Conservation (phyloP, 37 sponge, comb jelly and placozoan species). For the Chondrilla cf. caribensis region DNA sequence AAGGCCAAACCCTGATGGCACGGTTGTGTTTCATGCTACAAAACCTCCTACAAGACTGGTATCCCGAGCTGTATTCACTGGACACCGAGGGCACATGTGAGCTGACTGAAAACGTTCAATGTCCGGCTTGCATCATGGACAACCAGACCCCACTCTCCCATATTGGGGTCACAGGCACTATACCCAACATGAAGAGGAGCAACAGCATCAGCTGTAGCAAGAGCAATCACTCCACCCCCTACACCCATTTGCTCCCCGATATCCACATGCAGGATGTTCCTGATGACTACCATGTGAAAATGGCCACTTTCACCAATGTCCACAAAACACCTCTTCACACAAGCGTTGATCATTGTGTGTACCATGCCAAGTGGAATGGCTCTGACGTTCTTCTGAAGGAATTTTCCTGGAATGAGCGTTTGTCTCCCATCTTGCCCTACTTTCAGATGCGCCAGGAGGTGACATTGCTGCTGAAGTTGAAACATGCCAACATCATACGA, state of each 20-base stretch:
- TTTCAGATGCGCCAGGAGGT: conserved; percentile 56
- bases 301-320: not conserved
- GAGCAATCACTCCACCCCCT: not conserved
- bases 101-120: conserved; percentile 5
- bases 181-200: not conserved
- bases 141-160: not conserved
- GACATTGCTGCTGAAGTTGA: conserved; percentile 41
- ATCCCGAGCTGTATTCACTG: conserved; percentile 53
- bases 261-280: conserved; percentile 10
- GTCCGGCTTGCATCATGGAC: conserved; percentile 3
- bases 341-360: not conserved
- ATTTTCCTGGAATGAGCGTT: not conserved
- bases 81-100: conserved; percentile 1
- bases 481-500: conserved; percentile 63
- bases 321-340: not conserved
- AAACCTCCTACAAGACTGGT: conserved; percentile 61
- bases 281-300: not conserved
- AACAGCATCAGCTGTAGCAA: not conserved
- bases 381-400: conserved; percentile 14
- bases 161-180: not conserved
- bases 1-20: conserved; percentile 53
- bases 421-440: conserved; percentile 42
- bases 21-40: conserved; percentile 56
- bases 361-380: not conserved
- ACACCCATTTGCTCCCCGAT: conserved; percentile 8